A percentile compares a stretch with the other conserved stretches of the same genome.
Conservation (phyloP, 2,113 vertebrate genomes). For the Blennius ocellaris region DNA sequence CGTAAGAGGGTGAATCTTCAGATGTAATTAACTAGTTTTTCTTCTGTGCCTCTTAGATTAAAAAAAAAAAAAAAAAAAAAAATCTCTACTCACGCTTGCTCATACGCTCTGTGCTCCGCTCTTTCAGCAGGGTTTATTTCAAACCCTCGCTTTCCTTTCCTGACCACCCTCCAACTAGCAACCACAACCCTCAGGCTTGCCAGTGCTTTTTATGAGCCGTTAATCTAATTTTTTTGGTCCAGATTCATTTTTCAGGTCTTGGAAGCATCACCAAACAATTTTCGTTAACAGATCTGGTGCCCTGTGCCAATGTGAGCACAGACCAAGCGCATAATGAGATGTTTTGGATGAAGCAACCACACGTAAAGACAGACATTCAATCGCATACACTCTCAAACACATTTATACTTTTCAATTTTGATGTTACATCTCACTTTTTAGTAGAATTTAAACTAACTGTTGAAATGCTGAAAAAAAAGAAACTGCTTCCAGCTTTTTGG, state of each 20-base stretch:
- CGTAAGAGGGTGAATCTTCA: slow-evolving; percentile 1
- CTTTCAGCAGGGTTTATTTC: slow-evolving; percentile 26
- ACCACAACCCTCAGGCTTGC: slow-evolving; percentile 32
- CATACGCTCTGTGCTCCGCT: background rate
- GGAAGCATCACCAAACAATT: slow-evolving; percentile 65
- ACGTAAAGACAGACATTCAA: slow-evolving; percentile 41
- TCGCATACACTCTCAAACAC: background rate
- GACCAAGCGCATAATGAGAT: slow-evolving; percentile 65
- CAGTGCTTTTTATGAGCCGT: slow-evolving; percentile 57
- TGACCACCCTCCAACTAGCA: slow-evolving; percentile 43
- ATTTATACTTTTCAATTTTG: slow-evolving; percentile 8
- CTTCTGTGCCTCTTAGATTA: slow-evolving; percentile 5
- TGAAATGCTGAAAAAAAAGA: background rate
- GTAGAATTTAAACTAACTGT: slow-evolving; percentile 15
- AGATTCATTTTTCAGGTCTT: slow-evolving; percentile 67
- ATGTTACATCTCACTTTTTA: slow-evolving; percentile 12
- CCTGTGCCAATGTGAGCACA: slow-evolving; percentile 59
- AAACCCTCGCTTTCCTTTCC: slow-evolving; percentile 22
- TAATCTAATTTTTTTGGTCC: slow-evolving; percentile 59
- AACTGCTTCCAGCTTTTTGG: no score
- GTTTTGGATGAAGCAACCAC: slow-evolving; percentile 58
- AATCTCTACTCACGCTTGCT: slow-evolving; percentile 16
- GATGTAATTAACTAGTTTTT: background rate
- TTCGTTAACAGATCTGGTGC: slow-evolving; percentile 59
- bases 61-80: slow-evolving; percentile 1